Evolutionary conservation across 2,797 vertebrate species (phyloP).

Genomic region (Anisognathus igniventris): DNA sequence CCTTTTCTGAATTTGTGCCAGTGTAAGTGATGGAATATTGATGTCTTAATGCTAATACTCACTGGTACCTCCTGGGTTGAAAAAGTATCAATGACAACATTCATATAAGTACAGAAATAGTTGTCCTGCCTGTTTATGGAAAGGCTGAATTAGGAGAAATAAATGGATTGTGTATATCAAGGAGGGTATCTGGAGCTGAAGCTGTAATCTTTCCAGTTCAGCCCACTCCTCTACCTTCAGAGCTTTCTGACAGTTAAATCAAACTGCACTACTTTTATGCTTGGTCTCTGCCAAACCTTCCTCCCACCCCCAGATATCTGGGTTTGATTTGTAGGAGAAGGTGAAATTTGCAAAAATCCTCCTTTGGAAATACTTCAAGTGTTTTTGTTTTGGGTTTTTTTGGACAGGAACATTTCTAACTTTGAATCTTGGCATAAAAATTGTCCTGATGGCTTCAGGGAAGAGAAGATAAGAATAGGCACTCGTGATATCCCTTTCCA

Average conservation of each 20-base stretch:
- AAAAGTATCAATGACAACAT: not conserved
- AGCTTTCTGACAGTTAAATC: not conserved
- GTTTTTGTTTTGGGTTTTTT: not conserved
- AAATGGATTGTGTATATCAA: not conserved
- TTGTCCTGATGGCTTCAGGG: not conserved
- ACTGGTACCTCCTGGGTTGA: not conserved
- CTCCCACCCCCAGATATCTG: not conserved
- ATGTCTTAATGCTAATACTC: not conserved
- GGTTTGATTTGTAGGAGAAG: not conserved
- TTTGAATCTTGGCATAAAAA: not conserved
- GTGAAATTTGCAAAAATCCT: not conserved
- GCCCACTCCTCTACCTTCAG: not conserved
- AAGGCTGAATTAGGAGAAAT: not conserved
- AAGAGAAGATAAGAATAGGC: not conserved
- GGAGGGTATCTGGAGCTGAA: not conserved
- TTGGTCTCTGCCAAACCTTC: not conserved
- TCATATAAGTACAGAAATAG: not conserved
- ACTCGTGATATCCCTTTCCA: not conserved
- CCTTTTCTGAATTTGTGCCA: not conserved
- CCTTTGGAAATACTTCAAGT: not conserved
- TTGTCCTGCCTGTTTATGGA: not conserved
- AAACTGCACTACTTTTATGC: not conserved
- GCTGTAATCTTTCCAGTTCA: not conserved
- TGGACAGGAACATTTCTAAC: not conserved
- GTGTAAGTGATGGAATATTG: not conserved